A percentile compares a stretch with the other conserved stretches of the same genome.
Conservation (phyloP, 2,113 vertebrate genomes). For the Elanoides forficatus region DNA sequence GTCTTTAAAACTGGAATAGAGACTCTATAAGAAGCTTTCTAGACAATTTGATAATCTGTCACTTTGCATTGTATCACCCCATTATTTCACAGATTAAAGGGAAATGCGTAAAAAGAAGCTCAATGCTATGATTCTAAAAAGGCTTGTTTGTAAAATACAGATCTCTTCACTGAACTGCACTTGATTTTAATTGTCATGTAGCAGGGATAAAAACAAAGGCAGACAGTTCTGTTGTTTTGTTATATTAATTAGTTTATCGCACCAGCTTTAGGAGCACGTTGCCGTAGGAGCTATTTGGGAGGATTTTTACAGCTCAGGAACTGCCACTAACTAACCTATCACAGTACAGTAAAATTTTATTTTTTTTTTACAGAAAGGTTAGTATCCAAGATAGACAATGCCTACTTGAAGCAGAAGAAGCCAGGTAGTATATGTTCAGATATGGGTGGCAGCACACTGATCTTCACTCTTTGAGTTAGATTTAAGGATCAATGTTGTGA, state of each 20-base stretch:
- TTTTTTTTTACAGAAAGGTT: not conserved
- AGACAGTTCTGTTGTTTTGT: not conserved
- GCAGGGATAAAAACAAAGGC: not conserved
- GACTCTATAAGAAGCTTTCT: not conserved
- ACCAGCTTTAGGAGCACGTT: not conserved
- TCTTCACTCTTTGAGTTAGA: not conserved
- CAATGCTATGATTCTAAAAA: not conserved
- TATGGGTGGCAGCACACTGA: not conserved
- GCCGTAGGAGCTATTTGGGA: not conserved
- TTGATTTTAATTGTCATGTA: not conserved
- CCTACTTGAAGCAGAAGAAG: not conserved
- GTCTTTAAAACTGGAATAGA: constrained; percentile 45
- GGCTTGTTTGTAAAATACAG: not conserved
- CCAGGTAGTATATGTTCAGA: not conserved
- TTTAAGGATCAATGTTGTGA: not conserved
- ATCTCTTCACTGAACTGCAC: not conserved
- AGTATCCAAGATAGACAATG: not conserved
- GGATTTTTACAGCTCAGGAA: not conserved
- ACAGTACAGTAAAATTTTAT: not conserved
- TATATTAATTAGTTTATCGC: not conserved
- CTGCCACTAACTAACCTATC: not conserved
- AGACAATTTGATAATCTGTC: constrained; percentile 33
- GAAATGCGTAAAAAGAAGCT: not conserved
- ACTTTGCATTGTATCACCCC: not conserved
- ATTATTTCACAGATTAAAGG: constrained; percentile 11